A percentile compares a stretch with the other conserved stretches of the same genome.
Conservation (phyloP, 2,797 vertebrate genomes). For the Alosa sapidissima region DNA sequence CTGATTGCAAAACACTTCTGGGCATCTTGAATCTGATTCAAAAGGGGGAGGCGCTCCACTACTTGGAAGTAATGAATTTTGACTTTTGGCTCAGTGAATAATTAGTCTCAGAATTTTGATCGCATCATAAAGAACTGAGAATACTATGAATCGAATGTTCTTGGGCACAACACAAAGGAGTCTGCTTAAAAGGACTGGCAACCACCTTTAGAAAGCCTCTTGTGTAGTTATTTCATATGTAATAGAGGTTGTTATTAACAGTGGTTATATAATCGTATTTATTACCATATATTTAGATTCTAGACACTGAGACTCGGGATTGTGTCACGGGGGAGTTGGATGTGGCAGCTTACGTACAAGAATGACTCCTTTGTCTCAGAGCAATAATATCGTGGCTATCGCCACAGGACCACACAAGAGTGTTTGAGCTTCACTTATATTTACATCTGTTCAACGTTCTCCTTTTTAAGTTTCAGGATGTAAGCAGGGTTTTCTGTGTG, state of each 20-base stretch:
- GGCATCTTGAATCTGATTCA: not conserved
- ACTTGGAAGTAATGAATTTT: not conserved
- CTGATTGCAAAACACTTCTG: constrained; percentile 2
- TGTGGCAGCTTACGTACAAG: not conserved
- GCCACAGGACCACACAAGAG: not conserved
- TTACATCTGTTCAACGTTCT: not conserved
- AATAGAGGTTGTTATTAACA: not conserved
- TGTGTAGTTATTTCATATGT: not conserved
- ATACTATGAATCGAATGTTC: not conserved
- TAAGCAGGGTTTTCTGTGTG: not conserved
- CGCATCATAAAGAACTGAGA: not conserved
- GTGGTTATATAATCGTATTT: not conserved
- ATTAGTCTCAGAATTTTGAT: constrained; percentile 6
- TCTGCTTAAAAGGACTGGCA: not conserved
- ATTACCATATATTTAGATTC: not conserved
- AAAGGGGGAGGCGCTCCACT: not conserved
- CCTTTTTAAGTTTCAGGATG: not conserved
- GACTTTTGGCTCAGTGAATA: constrained; percentile 2
- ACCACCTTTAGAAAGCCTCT: not conserved
- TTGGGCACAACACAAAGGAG: not conserved
- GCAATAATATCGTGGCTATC: not conserved
- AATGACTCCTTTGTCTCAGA: not conserved
- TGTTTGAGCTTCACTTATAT: not conserved
- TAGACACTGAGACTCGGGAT: not conserved
- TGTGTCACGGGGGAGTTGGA: not conserved